Evolutionary conservation across 2,888 invertebrate species (phyloP), one percentile per base, ranked within the genome.

Genomic region (Drosophila cracens): DNA sequence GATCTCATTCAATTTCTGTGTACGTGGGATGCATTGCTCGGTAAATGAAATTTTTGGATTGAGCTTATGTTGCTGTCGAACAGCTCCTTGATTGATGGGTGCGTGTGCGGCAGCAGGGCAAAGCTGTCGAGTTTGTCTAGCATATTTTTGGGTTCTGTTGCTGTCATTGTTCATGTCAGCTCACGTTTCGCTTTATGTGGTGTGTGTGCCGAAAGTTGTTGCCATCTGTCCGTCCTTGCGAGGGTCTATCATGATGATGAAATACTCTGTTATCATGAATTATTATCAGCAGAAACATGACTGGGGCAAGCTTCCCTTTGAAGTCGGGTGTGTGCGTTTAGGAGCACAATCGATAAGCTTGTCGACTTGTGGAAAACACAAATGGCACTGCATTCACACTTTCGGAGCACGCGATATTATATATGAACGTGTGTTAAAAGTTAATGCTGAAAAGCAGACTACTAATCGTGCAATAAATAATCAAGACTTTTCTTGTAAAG

Each of bases 61-160:
- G 58, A 38, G 48, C 29, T 63, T 33, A 2, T n/a, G 36, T 56
- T 38, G 34, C 48, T 54, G 29, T 65, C 54, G 59, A 70, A 61
- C 48, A 51, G 54, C 68, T 60, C 34, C 36, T 69, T 81, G 78
- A 78, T 78, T 78, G 78, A 78, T 78, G 72, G 53, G 21, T 64
- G 71, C 43, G 53, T 69, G 31, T 36, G 48, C 31, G 52, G 43
- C 13, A 48, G 56, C 70, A 53, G 36, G 56, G 53, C 60, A 56
- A 68, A 57, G 59, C 72, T 81, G 72, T 77, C 29, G 48, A 62
- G 64, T 53, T 81, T 62, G 68, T 65, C 59, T 81, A 69, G 62
- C 78, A 81, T 77, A 77, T 76, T 81, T 68, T 68, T 43, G 40
- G 58, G 51, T 52, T 70, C 29, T 56, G 48, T 49, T 33, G 16